Conservation (phyloP, 1,140 invertebrate species). For the Bombus affinis region DNA sequence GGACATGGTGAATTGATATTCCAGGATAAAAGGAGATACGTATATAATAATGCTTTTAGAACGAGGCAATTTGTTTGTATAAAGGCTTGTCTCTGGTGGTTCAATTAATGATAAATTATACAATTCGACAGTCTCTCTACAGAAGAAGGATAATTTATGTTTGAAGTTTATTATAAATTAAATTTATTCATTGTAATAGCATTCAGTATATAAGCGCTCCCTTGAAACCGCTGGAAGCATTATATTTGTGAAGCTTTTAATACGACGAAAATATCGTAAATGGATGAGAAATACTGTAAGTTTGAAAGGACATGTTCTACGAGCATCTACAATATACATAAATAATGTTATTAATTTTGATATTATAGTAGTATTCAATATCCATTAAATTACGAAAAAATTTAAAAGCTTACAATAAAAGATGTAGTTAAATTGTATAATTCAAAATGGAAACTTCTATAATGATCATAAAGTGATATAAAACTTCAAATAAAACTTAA, state of each 20-base stretch:
- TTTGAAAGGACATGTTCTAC: background rate
- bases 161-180: background rate
- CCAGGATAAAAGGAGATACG: background rate
- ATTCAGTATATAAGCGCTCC: background rate
- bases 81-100: background rate
- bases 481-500: too few species aligned
- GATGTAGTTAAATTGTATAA: too few species aligned
- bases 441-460: too few species aligned
- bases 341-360: background rate
- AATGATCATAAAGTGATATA: too few species aligned
- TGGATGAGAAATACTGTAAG: background rate
- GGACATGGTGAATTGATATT: background rate
- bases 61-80: background rate
- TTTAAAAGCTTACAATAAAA: too few species aligned
- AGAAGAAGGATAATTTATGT: background rate
- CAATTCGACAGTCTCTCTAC: background rate
- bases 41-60: background rate
- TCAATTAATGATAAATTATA: background rate
- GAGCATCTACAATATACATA: background rate
- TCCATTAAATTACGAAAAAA: background rate
- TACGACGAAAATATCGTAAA: background rate
- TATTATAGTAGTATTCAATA: background rate
- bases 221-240: background rate
- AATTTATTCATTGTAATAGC: constrained; percentile 6
- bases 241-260: constrained; percentile 15